Conservation (phyloP, 1,140 invertebrate species). For the Heliconius nattereri region DNA sequence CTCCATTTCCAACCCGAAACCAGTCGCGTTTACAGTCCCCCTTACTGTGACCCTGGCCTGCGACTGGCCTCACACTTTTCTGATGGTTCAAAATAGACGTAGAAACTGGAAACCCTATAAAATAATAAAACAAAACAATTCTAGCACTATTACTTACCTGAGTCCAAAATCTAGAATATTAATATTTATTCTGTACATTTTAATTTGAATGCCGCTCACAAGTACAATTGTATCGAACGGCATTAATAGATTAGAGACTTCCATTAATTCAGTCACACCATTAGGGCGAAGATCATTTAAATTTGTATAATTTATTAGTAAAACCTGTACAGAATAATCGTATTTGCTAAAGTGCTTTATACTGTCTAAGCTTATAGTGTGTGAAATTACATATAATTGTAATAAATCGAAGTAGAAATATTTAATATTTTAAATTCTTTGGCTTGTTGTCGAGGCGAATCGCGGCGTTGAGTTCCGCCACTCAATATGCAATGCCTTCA, state of each 20-base stretch:
- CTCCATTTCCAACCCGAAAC: no score
- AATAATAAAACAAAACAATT: no score
- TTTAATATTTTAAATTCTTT: no score
- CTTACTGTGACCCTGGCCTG: no score
- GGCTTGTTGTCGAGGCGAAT: no score
- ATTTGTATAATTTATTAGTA: conserved; percentile 14
- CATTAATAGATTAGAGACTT: conserved; percentile 7
- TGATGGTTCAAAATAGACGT: no score
- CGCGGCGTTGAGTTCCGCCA: no score
- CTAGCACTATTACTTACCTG: neutral
- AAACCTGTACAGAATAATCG: conserved; percentile 14
- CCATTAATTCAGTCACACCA: conserved; percentile 15
- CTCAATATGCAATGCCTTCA: no score
- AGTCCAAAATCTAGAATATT: neutral
- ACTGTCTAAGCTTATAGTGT: neutral
- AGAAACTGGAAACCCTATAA: no score
- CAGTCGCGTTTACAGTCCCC: no score
- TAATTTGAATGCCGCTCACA: conserved; percentile 24
- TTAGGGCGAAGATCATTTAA: conserved; percentile 11
- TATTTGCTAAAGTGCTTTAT: neutral
- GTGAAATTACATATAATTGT: neutral
- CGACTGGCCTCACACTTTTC: no score
- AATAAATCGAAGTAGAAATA: no score
- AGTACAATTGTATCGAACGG: conserved; percentile 21
- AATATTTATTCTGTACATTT: neutral